These are phyloP conservation scores for Diorhabda sublineata DNA, from an alignment of 1,140 invertebrate genomes.

Conservation along the genomic window DNA sequence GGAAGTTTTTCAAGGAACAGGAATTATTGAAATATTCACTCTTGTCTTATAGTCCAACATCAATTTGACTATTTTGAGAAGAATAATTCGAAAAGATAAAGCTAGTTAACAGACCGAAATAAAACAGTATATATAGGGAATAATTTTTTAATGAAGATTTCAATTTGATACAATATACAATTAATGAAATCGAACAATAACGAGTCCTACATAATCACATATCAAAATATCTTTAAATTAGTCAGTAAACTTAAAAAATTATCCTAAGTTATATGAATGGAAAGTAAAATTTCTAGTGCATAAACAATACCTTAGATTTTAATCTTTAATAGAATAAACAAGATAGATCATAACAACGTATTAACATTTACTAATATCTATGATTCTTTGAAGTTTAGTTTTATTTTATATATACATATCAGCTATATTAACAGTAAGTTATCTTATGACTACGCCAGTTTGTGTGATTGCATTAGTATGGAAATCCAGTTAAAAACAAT, in stretches of 20 bases:
- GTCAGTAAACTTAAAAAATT: conserved; percentile 23
- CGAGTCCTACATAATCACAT: conserved; percentile 31
- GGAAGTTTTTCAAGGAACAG: too few species aligned
- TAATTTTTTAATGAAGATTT: too few species aligned
- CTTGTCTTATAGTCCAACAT: too few species aligned
- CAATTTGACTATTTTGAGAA: too few species aligned
- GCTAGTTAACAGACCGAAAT: too few species aligned
- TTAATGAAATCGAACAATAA: conserved; percentile 33
- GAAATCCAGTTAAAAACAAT: conserved; percentile 1
- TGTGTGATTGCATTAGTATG: background rate
- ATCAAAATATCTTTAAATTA: conserved; percentile 29
- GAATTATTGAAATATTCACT: too few species aligned
- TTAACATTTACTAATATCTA: conserved; percentile 29
- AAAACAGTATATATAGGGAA: too few species aligned
- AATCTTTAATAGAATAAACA: conserved; percentile 44
- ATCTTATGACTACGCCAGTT: conserved; percentile 3
- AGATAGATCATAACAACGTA: conserved; percentile 39
- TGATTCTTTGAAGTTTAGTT: conserved; percentile 13
- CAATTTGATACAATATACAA: conserved; percentile 23
- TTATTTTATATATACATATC: conserved; percentile 12
- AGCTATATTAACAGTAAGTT: background rate
- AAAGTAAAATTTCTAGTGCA: conserved; percentile 26
- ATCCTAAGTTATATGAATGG: conserved; percentile 20
- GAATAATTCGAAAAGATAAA: too few species aligned
- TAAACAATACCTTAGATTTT: conserved; percentile 38